Percentiles rank a stretch among this genome's conserved stretches.
Conservation (phyloP, 1,140 invertebrate species). For the Pentalonia nigronervosa region DNA sequence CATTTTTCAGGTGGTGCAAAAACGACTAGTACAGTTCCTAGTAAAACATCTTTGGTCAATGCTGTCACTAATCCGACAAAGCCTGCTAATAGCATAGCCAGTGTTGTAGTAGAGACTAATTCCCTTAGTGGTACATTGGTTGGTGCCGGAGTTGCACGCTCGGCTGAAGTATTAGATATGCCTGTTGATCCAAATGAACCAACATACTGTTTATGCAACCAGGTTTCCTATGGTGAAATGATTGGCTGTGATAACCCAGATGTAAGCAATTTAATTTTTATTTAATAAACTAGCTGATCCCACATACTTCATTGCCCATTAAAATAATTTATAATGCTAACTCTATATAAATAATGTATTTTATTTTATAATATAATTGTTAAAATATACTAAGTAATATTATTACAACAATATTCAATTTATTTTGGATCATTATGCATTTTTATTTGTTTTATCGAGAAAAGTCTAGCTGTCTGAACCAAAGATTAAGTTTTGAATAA, state of each 20-base stretch:
- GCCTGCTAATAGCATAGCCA: neutral
- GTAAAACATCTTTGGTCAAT: constrained; percentile 30
- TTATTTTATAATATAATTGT: no score
- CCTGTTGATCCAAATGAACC: constrained; percentile 99
- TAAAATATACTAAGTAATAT: no score
- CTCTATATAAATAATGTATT: no score
- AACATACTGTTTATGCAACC: constrained; percentile 97
- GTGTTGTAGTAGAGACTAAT: neutral
- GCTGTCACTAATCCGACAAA: constrained; percentile 29
- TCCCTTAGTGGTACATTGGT: constrained; percentile 32
- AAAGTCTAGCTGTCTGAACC: no score
- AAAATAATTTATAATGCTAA: no score
- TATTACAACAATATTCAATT: no score
- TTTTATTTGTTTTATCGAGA: no score
- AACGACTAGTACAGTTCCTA: constrained; percentile 67
- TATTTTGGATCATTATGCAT: no score
- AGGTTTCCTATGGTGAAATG: constrained; percentile 99
- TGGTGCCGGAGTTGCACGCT: constrained; percentile 70
- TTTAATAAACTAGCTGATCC: no score
- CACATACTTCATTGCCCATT: no score
- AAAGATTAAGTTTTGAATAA: no score
- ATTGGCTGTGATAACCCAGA: constrained; percentile 98
- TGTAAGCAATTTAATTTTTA: constrained; percentile 65
- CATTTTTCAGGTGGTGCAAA: constrained; percentile 64
- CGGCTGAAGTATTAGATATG: constrained; percentile 82